Percentiles rank a stretch among this genome's conserved stretches.
phyloP scores from a whole-genome alignment of 1,140 invertebrate genomes.

The Saccostrea cuccullata region DNA sequence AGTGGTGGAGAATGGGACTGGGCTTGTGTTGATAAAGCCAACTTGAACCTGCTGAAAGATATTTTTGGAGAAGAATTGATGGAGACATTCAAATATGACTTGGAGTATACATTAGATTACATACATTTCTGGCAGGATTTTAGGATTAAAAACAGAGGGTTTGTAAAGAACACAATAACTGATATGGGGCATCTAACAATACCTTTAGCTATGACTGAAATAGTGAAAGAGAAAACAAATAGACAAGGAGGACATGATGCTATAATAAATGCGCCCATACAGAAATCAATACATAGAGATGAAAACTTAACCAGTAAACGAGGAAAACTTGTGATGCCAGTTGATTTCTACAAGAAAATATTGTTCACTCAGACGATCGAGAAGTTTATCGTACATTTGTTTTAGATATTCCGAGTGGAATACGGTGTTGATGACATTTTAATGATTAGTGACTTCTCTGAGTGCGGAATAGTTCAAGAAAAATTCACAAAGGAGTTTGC shows the following conservation, averaged over 20 bases:
- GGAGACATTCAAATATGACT: not conserved
- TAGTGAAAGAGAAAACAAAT: not conserved
- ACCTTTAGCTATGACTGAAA: not conserved
- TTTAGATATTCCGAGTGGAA: conserved; percentile 10
- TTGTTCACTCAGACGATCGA: conserved; percentile 36
- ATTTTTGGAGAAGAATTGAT: conserved; percentile 9
- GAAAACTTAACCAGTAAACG: not conserved
- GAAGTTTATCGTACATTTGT: conserved; percentile 3
- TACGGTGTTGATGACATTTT: conserved; percentile 5
- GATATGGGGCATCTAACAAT: not conserved
- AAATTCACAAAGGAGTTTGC: not conserved
- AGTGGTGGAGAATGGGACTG: conserved; percentile 44
- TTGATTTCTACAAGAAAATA: not conserved
- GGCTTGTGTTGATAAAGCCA: conserved; percentile 42
- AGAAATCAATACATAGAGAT: not conserved
- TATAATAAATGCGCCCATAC: not conserved
- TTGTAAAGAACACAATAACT: too few relatives aligned
- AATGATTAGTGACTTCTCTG: conserved; percentile 44
- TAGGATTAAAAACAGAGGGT: conserved; percentile 18
- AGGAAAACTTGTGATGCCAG: conserved; percentile 19
- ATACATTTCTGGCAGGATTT: conserved; percentile 39
- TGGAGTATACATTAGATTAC: not conserved
- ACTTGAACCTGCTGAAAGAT: conserved; percentile 20
- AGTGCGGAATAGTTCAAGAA: conserved; percentile 34
- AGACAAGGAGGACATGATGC: not conserved